Evolutionary conservation across 2,797 vertebrate genomes (phyloP), one percentile per base, ranked within the genome.

Genomic region (Neosalanx taihuensis): DNA sequence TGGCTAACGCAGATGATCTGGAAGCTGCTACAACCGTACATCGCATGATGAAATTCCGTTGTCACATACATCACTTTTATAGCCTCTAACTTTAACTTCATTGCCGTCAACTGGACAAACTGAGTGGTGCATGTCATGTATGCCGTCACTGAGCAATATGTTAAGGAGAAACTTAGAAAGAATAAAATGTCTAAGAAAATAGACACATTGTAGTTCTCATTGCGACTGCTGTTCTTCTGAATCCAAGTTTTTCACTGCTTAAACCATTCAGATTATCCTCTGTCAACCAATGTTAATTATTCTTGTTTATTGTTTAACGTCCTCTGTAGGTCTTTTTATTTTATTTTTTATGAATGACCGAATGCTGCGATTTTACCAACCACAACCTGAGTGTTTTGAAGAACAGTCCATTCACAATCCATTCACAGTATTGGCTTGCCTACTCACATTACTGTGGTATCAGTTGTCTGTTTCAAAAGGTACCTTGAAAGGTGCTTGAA

Each of bases 31-130:
- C 87, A 88, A 90, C 88, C 88, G 85, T 89, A 89, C 87, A 88
- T 90, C 88, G 80, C 88, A 91, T 91, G 91, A 93, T 93, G 88
- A 92, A 93, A 93, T 87, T 89, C 92, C 75, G 84, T 88, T 93
- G 92, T 93, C 91, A 90, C 88, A 89, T 91, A 85, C 87, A 91
- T 92, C 89, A 90, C 83, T 90, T 92, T 89, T 90, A 89, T 91
- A 89, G 89, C 89, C 80, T 75, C 82, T 67, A 92, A 92, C 87
- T 89, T 82, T 90, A 89, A 86, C 89, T 92, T 89, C 78, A 78
- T 78, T 72, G 83, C 88, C 84, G 85, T 90, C 89, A 90, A 86
- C 84, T 85, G 82, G 83, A 77, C 83, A 79, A 83, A 85, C 85
- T 84, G 88, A 89, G 87, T 85, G 84, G 88, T 88, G 86, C 86